These are phyloP conservation scores for Tympanoctomys barrerae DNA, from an alignment of 2,797 vertebrate genomes.

Conservation along the genomic window DNA sequence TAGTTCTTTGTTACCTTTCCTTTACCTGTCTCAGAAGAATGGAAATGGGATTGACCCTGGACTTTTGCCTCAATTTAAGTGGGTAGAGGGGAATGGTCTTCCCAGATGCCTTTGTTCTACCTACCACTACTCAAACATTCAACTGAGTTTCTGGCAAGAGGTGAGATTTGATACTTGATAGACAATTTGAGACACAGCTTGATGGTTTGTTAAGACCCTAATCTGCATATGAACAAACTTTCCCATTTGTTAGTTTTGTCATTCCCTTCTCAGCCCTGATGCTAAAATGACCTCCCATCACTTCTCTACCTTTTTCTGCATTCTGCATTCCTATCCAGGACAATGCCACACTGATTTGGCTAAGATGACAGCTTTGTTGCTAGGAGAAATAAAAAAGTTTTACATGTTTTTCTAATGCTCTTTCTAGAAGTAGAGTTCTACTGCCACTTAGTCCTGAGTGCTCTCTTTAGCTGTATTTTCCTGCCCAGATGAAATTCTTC, in stretches of 20 bases:
- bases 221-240: background rate
- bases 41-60: background rate
- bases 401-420: conserved; percentile 61
- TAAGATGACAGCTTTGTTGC: conserved; percentile 68
- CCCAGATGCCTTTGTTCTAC: background rate
- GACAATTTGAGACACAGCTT: background rate
- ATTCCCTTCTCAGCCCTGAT: conserved; percentile 10
- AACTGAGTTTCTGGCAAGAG: background rate
- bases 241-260: background rate
- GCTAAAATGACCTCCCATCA: conserved; percentile 63
- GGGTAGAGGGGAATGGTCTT: background rate
- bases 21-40: background rate
- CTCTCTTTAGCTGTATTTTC: conserved; percentile 60
- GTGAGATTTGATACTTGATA: background rate
- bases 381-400: conserved; percentile 18
- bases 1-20: background rate
- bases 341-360: conserved; percentile 43
- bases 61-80: background rate
- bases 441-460: conserved; percentile 63
- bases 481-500: conserved; percentile 60
- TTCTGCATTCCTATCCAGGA: conserved; percentile 59
- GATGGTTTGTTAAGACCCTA: background rate
- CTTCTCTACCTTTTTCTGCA: conserved; percentile 14
- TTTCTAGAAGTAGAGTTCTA: conserved; percentile 65
- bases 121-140: background rate